Base-by-base conservation (phyloP, 2,113 vertebrate species). In the Pituophis catenifer region DNA sequence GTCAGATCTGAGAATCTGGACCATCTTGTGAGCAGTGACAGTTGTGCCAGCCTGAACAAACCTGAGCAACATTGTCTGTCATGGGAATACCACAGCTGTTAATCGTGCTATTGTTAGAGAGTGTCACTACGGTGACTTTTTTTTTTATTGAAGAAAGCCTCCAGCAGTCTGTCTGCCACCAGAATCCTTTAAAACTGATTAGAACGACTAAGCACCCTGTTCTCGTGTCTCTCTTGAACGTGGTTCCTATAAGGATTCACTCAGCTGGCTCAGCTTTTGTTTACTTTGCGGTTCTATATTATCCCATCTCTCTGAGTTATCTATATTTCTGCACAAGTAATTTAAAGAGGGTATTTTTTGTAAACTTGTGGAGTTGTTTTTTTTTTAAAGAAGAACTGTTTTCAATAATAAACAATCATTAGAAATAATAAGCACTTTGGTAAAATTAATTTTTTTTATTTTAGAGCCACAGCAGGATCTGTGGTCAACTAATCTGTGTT, bases 31-130 rank as follows among this genome's bases (percentile, higher is more conserved):
- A 98, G 98, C 94, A 53, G 92, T 93, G 96, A 97, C 97, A 97
- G 97, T 98, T 94, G 92, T 98, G 98, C 97, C 94, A 96, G 97
- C 97, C 95, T 94, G 96, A 94, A 94, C 97, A 92, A 96, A 96
- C 97, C 62, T 93, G 96, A 96, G 96, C 97, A 95, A 96, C 97
- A 98, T 98, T 99, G 98, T 98, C 95, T 97, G 95, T 97, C 97
- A 97, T 98, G 97, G 98, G 98, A 98, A 98, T 97, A 93, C 87
- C 91, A 97, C 98, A 98, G 98, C 98, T 99, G 98, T 97, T 97
- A 95, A 97, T 97, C 97, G 97, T 97, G 97, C 97, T 96, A 97
- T 97, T 98, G 97, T 98, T 97, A 91, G 93, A 12, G 88, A 96
- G 97, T 97, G 96, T 98, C 97, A 96, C 95, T 94, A 97, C 96